Conservation (phyloP, 2,888 invertebrate species). For the Campopleginae sp. region DNA sequence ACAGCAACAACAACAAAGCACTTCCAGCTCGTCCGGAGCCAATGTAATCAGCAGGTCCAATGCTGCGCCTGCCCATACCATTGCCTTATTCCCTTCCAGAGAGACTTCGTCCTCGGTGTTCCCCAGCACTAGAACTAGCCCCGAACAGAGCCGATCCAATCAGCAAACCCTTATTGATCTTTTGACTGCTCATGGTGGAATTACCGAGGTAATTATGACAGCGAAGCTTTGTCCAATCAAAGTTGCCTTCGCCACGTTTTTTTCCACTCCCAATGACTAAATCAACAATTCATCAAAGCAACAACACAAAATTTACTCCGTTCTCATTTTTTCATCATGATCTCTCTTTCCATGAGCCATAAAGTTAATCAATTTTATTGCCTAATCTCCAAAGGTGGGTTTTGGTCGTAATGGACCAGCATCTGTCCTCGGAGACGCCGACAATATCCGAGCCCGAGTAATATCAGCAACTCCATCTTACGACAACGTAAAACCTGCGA, state of each 20-base stretch:
- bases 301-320: not conserved
- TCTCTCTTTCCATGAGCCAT: not conserved
- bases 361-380: not conserved
- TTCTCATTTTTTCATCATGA: not conserved
- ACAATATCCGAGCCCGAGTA: conserved; percentile 85
- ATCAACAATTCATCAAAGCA: not conserved
- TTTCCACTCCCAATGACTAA: not conserved
- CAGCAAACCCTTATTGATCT: conserved; percentile 85
- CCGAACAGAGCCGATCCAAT: conserved; percentile 83
- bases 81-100: conserved; percentile 74
- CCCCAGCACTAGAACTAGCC: conserved; percentile 78
- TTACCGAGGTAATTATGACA: conserved; percentile 79
- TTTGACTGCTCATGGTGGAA: conserved; percentile 84
- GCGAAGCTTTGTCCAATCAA: not conserved
- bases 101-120: conserved; percentile 76
- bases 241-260: not conserved
- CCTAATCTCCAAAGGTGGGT: conserved; percentile 75
- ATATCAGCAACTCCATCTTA: conserved; percentile 86
- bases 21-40: conserved; percentile 41
- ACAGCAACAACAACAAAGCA: conserved; percentile 59
- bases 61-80: conserved; percentile 71
- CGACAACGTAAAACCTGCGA: conserved; percentile 84
- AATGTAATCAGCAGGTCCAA: conserved; percentile 73
- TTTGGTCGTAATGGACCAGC: conserved; percentile 80
- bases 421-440: conserved; percentile 83